These are phyloP conservation scores for Macroramphosus scolopax DNA, from an alignment of 2,797 vertebrate species.

Conservation along the genomic window DNA sequence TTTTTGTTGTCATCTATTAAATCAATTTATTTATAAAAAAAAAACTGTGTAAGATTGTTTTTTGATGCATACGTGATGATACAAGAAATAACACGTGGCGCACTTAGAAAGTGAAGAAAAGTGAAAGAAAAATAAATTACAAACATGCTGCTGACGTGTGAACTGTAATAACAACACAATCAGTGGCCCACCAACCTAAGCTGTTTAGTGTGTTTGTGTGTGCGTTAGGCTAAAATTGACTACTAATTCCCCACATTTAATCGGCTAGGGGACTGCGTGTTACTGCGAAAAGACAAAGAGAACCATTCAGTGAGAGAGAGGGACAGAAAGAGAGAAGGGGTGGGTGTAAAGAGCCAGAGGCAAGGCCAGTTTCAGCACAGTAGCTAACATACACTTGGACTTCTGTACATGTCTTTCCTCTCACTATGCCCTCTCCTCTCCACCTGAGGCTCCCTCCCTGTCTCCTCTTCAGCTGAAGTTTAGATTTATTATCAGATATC, in stretches of 20 bases:
- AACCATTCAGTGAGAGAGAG: constrained; percentile 60
- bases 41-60: constrained; percentile 29
- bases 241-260: constrained; percentile 85
- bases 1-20: constrained; percentile 79
- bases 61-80: constrained; percentile 37
- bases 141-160: constrained; percentile 65
- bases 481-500: no score
- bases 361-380: constrained; percentile 71
- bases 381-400: constrained; percentile 63
- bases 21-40: constrained; percentile 80
- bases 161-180: constrained; percentile 74
- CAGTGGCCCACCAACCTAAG: constrained; percentile 66
- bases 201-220: constrained; percentile 78
- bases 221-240: constrained; percentile 79
- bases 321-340: constrained; percentile 58
- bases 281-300: constrained; percentile 71
- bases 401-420: constrained; percentile 67
- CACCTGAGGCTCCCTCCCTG: constrained; percentile 58
- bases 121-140: constrained; percentile 43
- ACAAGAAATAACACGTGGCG: constrained; percentile 13
- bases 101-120: constrained; percentile 13
- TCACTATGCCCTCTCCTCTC: constrained; percentile 49
- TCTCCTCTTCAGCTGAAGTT: constrained; percentile 42
- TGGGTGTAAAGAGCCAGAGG: constrained; percentile 68
- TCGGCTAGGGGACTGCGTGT: constrained; percentile 78